Evolutionary conservation across 2,113 vertebrate genomes (phyloP).

Genomic region (Apodemus speciosus): DNA sequence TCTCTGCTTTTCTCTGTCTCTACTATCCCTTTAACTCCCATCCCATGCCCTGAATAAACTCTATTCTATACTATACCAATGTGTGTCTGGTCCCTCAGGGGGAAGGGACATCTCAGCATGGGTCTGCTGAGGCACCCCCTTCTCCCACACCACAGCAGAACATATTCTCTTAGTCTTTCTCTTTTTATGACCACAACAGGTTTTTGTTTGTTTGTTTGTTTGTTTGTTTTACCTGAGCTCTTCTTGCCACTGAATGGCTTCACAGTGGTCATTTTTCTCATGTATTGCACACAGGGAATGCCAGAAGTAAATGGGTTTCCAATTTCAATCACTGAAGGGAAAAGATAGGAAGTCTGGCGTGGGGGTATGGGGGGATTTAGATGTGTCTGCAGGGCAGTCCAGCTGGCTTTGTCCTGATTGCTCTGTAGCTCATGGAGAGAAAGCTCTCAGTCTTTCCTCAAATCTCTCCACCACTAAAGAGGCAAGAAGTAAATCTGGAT

Average conservation of each 20-base stretch:
- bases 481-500: background rate
- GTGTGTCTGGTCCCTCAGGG: no score
- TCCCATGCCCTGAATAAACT: no score
- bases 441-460: background rate
- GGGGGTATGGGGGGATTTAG: background rate
- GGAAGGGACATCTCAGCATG: no score
- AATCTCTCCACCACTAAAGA: background rate
- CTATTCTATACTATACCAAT: no score
- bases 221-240: background rate
- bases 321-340: background rate
- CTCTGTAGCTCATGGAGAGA: background rate
- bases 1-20: no score
- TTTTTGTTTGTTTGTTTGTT: no score
- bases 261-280: background rate
- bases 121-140: no score
- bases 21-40: no score
- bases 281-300: background rate
- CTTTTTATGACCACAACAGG: no score
- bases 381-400: background rate
- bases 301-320: background rate
- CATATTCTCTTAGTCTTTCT: no score
- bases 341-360: background rate
- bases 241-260: background rate
- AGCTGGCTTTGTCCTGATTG: background rate
- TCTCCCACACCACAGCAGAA: no score